Percentiles rank a stretch among this genome's conserved stretches.
Conservation (phyloP, 2,113 vertebrate species). For the Gobio gobio region DNA sequence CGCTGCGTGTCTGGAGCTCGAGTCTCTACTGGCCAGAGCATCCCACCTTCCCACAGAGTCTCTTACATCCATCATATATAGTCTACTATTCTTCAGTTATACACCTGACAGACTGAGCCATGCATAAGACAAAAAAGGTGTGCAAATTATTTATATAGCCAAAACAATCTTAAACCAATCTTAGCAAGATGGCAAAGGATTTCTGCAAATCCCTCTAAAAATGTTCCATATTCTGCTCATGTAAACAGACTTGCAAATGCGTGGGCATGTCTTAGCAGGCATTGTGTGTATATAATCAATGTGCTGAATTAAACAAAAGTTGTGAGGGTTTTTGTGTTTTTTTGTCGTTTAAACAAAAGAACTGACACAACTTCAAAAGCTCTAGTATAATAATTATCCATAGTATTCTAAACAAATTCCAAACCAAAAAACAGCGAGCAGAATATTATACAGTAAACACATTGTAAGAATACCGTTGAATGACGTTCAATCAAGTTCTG, state of each 20-base stretch:
- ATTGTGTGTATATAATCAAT: neutral
- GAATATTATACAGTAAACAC: neutral
- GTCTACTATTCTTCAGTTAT: conserved; percentile 27
- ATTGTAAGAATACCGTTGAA: neutral
- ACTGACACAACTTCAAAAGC: neutral
- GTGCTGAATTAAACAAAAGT: neutral
- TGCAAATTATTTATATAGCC: neutral
- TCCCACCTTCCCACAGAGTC: conserved; percentile 85
- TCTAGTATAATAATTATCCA: neutral
- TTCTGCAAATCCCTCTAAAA: conserved; percentile 1
- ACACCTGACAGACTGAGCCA: conserved; percentile 59
- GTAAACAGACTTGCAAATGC: neutral
- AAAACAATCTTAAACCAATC: neutral
- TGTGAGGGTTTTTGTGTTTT: neutral
- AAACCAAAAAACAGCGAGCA: no score
- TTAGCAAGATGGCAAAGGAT: neutral
- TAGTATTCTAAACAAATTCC: neutral
- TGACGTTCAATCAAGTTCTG: conserved; percentile 1
- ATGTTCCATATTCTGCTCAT: neutral
- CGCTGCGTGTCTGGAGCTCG: conserved; percentile 74
- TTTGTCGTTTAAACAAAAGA: neutral
- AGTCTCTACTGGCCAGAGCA: conserved; percentile 84
- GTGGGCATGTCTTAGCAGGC: neutral
- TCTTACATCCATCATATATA: conserved; percentile 80
- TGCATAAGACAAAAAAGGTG: conserved; percentile 48